Evolutionary conservation across 2,113 vertebrate genomes (phyloP).

Genomic region (Lipotes vexillifer): DNA sequence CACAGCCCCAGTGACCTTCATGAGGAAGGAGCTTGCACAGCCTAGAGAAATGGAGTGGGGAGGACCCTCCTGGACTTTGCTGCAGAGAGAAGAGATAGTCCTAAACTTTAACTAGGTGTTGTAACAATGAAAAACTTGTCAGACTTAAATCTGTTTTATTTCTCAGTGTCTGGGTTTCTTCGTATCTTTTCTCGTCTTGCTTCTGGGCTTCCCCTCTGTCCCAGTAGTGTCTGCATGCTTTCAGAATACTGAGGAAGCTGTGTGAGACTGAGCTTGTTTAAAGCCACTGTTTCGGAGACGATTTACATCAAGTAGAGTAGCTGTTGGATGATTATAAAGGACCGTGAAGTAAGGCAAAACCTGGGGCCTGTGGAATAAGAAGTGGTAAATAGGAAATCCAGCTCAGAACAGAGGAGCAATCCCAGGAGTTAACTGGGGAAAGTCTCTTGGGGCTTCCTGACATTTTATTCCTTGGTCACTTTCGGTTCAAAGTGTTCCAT

Average conservation of each 20-base stretch:
- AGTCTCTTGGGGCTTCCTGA: not conserved
- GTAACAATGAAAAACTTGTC: not conserved
- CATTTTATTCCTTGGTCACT: not conserved
- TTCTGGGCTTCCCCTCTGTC: not conserved
- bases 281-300: not conserved
- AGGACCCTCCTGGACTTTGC: not conserved
- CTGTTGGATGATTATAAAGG: not conserved
- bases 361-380: not conserved
- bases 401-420: not conserved
- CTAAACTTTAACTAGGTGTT: not conserved
- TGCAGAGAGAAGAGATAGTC: not conserved
- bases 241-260: not conserved
- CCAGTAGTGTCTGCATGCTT: not conserved
- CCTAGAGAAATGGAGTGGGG: not conserved
- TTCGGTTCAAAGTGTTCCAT: not conserved
- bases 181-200: not conserved
- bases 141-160: not conserved
- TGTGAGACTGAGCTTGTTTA: not conserved
- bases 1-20: rapidly evolving
- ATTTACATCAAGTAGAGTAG: not conserved
- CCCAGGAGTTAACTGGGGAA: not conserved
- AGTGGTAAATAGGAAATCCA: not conserved
- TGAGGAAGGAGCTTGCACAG: not conserved
- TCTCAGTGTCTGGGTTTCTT: not conserved
- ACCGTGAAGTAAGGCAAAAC: not conserved